Base-by-base conservation (phyloP, 2,888 invertebrate species). In the Melikaiella ostensackeni region DNA sequence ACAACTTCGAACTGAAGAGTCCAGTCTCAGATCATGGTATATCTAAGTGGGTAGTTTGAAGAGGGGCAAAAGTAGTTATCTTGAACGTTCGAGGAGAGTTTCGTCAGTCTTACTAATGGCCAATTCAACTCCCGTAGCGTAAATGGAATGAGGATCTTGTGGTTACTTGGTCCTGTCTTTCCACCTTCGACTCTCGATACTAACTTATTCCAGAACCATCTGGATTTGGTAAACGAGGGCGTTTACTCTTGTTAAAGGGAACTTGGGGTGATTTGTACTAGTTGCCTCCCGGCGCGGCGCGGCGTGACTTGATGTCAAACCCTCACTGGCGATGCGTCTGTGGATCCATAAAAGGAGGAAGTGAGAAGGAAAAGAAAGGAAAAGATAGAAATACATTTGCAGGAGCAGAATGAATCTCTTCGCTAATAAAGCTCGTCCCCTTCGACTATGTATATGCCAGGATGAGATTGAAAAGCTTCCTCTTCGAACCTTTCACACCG, bases 21-120 rank as follows among this genome's bases (percentile, higher is more conserved):
- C 27, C 70, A 33, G 30, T n/a, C 46, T 50, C 50, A 50, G 50
- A 50, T 70, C 50, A 70, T 50, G 70, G n/a, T 70, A 50, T 70
- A 70, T 70, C 70, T 70, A 55, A 70, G 50, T 70, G 46, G 46
- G 9, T 70, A 50, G 70, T 70, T 33, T 70, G 70, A 50, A 50
- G 50, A 50, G 70, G 42, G 46, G 50, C 13, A 50, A 30, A 33
- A 70, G 70, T 70, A 70, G 70, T 70, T 70, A 70, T 50, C 70
- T 70, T 50, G 70, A 70, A 70, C 33, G 70, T 30, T 70, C 50
- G 30, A 42, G 42, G 42, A 42, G 42, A 70, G 70, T 70, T 66
- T 70, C 70, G 70, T 70, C 70, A 70, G 70, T 70, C 70, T 70
- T 70, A 50, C 70, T 70, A 70, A 70, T 70, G 70, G 50, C 50